phyloP scores from a whole-genome alignment of 2,888 invertebrate species.

The Perithous albicinctus region DNA sequence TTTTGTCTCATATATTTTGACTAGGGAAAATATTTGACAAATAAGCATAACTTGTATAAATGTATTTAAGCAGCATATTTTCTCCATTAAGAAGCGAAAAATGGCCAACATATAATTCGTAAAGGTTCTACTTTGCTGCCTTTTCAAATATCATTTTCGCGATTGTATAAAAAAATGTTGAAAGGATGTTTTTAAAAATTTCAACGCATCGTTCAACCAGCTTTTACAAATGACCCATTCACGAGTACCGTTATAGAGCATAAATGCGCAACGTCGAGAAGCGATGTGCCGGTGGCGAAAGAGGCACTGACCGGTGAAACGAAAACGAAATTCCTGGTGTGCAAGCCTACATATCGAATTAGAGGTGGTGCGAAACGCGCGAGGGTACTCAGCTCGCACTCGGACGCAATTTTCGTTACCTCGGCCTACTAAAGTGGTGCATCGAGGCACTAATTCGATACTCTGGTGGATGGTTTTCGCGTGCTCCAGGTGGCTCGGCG shows the following conservation, averaged over 20 bases:
- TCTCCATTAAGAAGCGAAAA: no score
- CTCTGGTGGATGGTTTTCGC: constrained; percentile 54
- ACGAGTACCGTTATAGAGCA: constrained; percentile 4
- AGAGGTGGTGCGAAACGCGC: constrained; percentile 28
- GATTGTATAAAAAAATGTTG: neutral
- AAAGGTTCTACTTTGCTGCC: no score
- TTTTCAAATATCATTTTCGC: neutral
- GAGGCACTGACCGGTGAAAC: constrained; percentile 21
- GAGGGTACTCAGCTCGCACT: constrained; percentile 46
- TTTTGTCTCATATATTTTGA: no score
- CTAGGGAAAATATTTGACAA: no score
- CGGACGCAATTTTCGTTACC: constrained; percentile 62
- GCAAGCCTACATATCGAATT: constrained; percentile 24
- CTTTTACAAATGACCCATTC: neutral
- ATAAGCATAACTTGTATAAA: no score
- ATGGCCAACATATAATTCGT: no score
- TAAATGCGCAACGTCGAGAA: constrained; percentile 2
- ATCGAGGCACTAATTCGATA: constrained; percentile 58
- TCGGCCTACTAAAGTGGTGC: constrained; percentile 42
- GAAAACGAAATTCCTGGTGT: constrained; percentile 31
- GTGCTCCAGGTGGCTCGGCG: constrained; percentile 18
- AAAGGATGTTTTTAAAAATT: neutral
- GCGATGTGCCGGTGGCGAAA: constrained; percentile 7
- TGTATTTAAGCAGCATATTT: no score
- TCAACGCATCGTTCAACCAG: neutral